Conservation (phyloP, 2,888 invertebrate genomes). For the Monopis laevigella region DNA sequence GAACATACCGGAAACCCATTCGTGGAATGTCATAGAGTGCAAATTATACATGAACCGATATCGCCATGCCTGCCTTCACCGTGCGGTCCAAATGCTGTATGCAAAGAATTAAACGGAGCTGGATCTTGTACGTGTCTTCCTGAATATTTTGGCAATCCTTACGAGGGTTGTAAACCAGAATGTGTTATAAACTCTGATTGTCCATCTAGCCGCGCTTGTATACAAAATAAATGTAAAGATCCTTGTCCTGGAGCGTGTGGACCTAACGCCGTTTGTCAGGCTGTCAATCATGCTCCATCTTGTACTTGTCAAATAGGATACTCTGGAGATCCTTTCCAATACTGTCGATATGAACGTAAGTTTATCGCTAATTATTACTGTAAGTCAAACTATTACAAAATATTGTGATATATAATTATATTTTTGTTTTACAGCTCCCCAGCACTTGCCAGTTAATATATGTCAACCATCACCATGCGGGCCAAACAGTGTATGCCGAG, state of each 20-base stretch:
- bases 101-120: constrained; percentile 67
- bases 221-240: constrained; percentile 76
- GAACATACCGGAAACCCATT: constrained; percentile 83
- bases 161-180: constrained; percentile 79
- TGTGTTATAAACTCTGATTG: constrained; percentile 78
- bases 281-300: constrained; percentile 74
- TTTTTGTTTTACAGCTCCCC: constrained; percentile 29
- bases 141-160: constrained; percentile 79
- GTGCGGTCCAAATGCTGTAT: constrained; percentile 73
- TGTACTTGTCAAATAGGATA: constrained; percentile 75
- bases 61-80: constrained; percentile 71
- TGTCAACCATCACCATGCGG: constrained; percentile 80
- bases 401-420: not conserved
- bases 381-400: not conserved
- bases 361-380: constrained; percentile 14
- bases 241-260: constrained; percentile 84
- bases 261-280: constrained; percentile 77
- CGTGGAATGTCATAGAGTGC: constrained; percentile 63
- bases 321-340: constrained; percentile 78
- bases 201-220: constrained; percentile 73
- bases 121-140: constrained; percentile 76
- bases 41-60: constrained; percentile 42
- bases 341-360: constrained; percentile 70
- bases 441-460: constrained; percentile 49
- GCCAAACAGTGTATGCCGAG: constrained; percentile 78